Evolutionary conservation across 2,888 invertebrate genomes (phyloP).

Genomic region (Nomada ruficornis): DNA sequence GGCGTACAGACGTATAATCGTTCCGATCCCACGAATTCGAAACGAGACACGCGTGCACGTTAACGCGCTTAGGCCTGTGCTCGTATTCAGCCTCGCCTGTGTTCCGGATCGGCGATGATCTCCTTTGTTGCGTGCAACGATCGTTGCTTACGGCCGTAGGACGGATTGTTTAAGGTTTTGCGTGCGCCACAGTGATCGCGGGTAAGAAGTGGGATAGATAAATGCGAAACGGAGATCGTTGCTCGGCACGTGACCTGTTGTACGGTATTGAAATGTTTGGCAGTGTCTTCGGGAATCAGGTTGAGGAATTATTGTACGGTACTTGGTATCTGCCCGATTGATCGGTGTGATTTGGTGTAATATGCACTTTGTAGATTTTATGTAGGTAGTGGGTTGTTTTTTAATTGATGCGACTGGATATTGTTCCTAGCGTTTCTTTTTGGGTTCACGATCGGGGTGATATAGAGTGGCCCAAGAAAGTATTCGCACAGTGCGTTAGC

Average conservation of each 20-base stretch:
- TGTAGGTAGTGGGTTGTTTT: no score
- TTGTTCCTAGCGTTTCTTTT: not conserved
- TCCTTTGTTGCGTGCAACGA: conserved; percentile 30
- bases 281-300: no score
- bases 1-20: conserved; percentile 51
- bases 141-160: conserved; percentile 5
- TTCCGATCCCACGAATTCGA: conserved; percentile 53
- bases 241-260: no score
- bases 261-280: no score
- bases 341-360: no score
- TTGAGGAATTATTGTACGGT: no score
- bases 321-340: no score
- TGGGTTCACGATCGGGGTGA: no score
- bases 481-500: no score
- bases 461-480: no score
- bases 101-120: conserved; percentile 51
- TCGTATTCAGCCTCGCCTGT: conserved; percentile 38
- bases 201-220: not conserved
- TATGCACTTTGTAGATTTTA: not conserved
- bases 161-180: not conserved
- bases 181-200: not conserved
- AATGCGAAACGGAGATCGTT: not conserved
- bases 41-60: conserved; percentile 42
- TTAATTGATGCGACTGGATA: no score
- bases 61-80: conserved; percentile 51